Percentiles rank a stretch among this genome's conserved stretches.
These are phyloP conservation scores for Melieria omissa DNA, from an alignment of 2,888 invertebrate species.

Conservation along the genomic window DNA sequence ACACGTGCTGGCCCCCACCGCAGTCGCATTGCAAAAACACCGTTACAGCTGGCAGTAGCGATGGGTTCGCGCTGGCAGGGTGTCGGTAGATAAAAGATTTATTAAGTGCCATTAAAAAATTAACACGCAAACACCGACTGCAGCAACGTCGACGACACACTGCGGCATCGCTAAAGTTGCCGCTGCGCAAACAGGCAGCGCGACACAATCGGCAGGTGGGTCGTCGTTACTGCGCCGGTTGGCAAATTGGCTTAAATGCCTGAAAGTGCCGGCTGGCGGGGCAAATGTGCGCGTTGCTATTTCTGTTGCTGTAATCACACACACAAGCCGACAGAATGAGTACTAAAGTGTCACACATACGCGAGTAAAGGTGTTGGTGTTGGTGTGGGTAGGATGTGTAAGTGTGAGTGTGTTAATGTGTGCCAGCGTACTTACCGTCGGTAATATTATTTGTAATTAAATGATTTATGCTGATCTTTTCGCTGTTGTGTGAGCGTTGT, in stretches of 20 bases:
- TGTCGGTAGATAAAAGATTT: background rate
- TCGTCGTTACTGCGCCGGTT: too few relatives aligned
- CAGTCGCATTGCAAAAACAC: too few relatives aligned
- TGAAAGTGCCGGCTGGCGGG: too few relatives aligned
- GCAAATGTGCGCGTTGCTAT: background rate
- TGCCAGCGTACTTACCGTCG: background rate
- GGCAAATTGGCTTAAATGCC: too few relatives aligned
- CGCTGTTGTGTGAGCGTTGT: too few relatives aligned
- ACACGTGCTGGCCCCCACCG: too few relatives aligned
- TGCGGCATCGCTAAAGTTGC: background rate
- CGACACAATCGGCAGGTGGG: too few relatives aligned
- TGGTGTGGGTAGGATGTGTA: background rate
- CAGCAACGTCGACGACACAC: background rate
- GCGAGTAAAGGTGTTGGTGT: too few relatives aligned
- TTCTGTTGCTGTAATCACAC: background rate
- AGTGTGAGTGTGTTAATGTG: background rate
- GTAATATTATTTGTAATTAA: background rate
- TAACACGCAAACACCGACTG: background rate
- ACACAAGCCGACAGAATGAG: background rate
- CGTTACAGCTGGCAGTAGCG: too few relatives aligned
- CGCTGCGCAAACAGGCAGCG: background rate
- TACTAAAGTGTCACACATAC: too few relatives aligned
- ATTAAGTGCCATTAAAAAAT: conserved; percentile 6
- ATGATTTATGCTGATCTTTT: background rate
- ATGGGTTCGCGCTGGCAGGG: too few relatives aligned